Evolutionary conservation across 2,888 invertebrate species (phyloP).

Genomic region (Timema cristinae): DNA sequence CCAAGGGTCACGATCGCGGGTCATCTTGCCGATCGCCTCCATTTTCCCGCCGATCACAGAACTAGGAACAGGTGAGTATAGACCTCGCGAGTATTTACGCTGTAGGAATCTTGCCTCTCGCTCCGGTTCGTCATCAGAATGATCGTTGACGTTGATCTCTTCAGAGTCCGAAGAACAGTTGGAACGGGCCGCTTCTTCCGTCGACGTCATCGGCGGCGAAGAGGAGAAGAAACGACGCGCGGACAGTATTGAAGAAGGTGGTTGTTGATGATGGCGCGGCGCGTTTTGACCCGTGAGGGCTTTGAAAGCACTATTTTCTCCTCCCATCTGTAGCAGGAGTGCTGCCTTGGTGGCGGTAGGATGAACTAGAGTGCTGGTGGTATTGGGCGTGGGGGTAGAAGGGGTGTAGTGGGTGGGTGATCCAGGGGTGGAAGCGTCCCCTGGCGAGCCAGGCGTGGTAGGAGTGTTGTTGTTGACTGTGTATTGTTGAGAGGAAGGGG

Average conservation of each 20-base stretch:
- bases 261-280: too few species aligned
- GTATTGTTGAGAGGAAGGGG: slow-evolving; percentile 16
- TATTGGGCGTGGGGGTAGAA: too few species aligned
- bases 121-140: slow-evolving; percentile 53
- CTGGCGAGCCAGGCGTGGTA: slow-evolving; percentile 42
- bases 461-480: slow-evolving; percentile 7
- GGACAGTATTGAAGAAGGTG: too few species aligned
- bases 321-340: slow-evolving; percentile 65
- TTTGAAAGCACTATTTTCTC: slow-evolving; percentile 85
- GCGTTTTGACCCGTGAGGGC: slow-evolving; percentile 36
- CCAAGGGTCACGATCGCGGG: slow-evolving; percentile 36
- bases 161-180: slow-evolving; percentile 59
- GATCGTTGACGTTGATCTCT: slow-evolving; percentile 83
- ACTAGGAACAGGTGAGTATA: neutral
- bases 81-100: slow-evolving; percentile 50
- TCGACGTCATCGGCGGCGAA: slow-evolving; percentile 44
- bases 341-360: slow-evolving; percentile 43
- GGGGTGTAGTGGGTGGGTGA: slow-evolving; percentile 52
- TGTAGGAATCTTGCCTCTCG: slow-evolving; percentile 47
- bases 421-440: slow-evolving; percentile 60
- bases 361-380: slow-evolving; percentile 39
- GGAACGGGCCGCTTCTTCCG: too few species aligned
- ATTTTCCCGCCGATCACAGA: slow-evolving; percentile 46
- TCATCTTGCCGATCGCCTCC: slow-evolving; percentile 47
- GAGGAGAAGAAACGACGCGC: slow-evolving; percentile 34